These are phyloP conservation scores for Mugil cephalus DNA, from an alignment of 2,113 vertebrate genomes.

Conservation along the genomic window DNA sequence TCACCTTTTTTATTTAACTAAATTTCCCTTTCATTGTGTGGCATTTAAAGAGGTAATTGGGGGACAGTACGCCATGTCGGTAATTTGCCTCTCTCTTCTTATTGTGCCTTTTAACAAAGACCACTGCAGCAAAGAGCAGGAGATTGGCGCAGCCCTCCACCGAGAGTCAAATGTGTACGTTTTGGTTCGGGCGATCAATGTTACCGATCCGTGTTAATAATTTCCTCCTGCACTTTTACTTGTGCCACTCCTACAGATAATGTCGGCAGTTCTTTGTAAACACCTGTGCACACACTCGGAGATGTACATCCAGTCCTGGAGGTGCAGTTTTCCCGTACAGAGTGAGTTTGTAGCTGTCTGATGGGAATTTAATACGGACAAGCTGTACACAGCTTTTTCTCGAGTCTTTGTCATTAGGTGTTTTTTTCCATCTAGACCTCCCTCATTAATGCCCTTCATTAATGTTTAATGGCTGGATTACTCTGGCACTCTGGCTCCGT, in stretches of 20 bases:
- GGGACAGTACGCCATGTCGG: not conserved
- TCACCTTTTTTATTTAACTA: not conserved
- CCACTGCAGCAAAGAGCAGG: not conserved
- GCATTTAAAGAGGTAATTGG: constrained; percentile 43
- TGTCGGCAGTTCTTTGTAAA: constrained; percentile 2
- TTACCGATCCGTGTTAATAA: constrained; percentile 24
- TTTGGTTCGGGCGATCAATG: constrained; percentile 22
- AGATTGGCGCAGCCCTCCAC: not conserved
- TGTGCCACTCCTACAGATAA: not conserved
- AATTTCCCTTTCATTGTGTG: constrained; percentile 29
- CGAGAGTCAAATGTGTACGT: constrained; percentile 23
- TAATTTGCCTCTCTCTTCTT: constrained; percentile 7
- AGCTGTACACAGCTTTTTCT: constrained; percentile 23
- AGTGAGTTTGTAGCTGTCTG: not conserved
- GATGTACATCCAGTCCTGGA: not conserved
- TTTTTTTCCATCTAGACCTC: constrained; percentile 46
- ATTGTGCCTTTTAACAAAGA: constrained; percentile 21
- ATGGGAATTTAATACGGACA: constrained; percentile 21
- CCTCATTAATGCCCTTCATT: constrained; percentile 64
- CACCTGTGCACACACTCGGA: not conserved
- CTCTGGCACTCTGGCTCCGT: constrained; percentile 42
- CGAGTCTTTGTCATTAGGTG: constrained; percentile 41
- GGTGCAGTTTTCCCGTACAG: constrained; percentile 4
- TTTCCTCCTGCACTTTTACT: constrained; percentile 10
- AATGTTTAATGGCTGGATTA: constrained; percentile 68